Percentiles rank a stretch among this genome's conserved stretches.
Conservation (phyloP, 2,113 vertebrate species). For the Carassius auratus region DNA sequence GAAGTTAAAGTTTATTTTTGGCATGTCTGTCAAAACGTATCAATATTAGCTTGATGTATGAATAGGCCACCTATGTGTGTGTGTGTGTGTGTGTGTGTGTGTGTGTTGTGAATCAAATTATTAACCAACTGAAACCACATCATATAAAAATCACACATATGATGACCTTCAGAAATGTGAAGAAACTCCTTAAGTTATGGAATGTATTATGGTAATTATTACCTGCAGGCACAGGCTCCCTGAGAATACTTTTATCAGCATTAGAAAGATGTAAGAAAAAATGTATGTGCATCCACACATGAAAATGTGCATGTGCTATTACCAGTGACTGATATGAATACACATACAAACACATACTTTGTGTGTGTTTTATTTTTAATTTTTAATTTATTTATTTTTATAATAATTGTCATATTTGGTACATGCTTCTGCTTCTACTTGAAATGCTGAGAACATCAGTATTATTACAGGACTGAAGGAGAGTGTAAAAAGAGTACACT, state of each 20-base stretch:
- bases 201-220: background rate
- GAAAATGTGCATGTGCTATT: background rate
- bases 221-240: background rate
- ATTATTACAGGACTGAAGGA: conserved; percentile 34
- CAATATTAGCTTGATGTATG: background rate
- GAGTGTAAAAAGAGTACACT: conserved; percentile 41
- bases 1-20: no score
- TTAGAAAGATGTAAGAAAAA: background rate
- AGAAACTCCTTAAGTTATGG: background rate
- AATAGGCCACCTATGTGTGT: no score
- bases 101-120: background rate
- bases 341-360: no score
- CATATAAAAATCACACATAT: background rate
- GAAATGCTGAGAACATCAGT: background rate
- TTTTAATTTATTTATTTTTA: no score
- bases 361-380: no score
- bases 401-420: background rate
- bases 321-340: background rate
- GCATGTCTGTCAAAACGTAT: no score
- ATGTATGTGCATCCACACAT: background rate
- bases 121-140: background rate
- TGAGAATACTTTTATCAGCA: background rate
- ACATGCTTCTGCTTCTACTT: background rate
- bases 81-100: no score
- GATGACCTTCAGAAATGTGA: background rate